Evolutionary conservation across 2,113 vertebrate species (phyloP).

Genomic region (Protobothrops flavoviridis): DNA sequence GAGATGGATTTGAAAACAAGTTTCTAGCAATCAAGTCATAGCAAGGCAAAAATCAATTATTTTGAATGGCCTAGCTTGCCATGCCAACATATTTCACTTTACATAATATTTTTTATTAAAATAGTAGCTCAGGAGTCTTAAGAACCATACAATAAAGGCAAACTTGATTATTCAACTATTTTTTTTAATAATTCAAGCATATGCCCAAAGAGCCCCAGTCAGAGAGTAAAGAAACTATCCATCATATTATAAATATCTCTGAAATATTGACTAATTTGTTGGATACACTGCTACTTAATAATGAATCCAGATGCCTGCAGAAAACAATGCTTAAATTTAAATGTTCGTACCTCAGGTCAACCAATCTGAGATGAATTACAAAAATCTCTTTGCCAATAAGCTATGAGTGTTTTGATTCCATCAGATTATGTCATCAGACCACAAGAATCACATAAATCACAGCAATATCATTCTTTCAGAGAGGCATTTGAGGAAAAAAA

Average conservation of each 20-base stretch:
- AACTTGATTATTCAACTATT: not conserved
- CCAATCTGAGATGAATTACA: constrained; percentile 13
- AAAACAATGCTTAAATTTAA: not conserved
- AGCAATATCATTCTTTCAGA: constrained; percentile 2
- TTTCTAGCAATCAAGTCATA: not conserved
- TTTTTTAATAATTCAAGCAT: not conserved
- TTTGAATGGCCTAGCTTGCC: not conserved
- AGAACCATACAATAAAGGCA: not conserved
- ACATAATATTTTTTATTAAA: not conserved
- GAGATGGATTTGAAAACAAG: not conserved
- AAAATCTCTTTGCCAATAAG: not conserved
- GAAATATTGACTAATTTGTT: not conserved
- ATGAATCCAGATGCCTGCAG: not conserved
- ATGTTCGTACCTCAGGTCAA: not conserved
- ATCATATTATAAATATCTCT: not conserved
- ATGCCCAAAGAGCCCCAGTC: not conserved
- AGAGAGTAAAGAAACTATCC: not conserved
- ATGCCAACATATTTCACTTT: not conserved
- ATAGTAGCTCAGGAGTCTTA: not conserved
- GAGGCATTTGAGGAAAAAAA: not conserved
- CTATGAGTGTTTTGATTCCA: constrained; percentile 8
- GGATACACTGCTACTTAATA: not conserved
- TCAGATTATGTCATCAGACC: constrained; percentile 5
- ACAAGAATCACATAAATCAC: constrained; percentile 3
- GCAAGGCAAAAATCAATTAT: not conserved